Percentiles rank a stretch among this genome's conserved stretches.
These are phyloP conservation scores for Phrynocephalus guinanensis DNA, from an alignment of 2,797 vertebrate species.

Conservation along the genomic window DNA sequence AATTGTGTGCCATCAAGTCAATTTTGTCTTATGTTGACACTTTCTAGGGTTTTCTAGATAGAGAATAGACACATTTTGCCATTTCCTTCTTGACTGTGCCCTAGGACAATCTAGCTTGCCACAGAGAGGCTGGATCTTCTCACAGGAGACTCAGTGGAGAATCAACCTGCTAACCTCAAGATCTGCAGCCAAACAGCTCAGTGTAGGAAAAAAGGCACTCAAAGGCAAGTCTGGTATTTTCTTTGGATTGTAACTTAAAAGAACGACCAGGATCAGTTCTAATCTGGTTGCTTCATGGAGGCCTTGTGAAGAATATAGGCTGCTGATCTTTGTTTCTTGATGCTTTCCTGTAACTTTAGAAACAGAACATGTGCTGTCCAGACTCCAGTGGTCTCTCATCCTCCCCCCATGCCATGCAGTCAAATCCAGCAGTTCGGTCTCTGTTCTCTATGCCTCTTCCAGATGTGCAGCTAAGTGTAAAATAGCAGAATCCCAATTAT, in stretches of 20 bases:
- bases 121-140: too few species aligned
- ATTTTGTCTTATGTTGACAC: too few species aligned
- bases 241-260: slow-evolving; percentile 9
- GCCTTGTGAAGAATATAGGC: slow-evolving; percentile 28
- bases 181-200: not conserved
- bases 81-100: too few species aligned
- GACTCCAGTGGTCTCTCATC: slow-evolving; percentile 60
- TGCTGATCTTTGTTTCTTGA: slow-evolving; percentile 52
- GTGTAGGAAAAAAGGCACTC: not conserved
- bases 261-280: not conserved
- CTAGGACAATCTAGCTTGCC: too few species aligned
- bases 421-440: slow-evolving; percentile 61
- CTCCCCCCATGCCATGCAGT: slow-evolving; percentile 52
- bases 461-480: slow-evolving; percentile 72
- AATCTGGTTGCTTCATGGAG: slow-evolving; percentile 1
- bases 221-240: not conserved
- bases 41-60: too few species aligned
- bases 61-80: too few species aligned
- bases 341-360: slow-evolving; percentile 66
- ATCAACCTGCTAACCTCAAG: too few species aligned
- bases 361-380: slow-evolving; percentile 67
- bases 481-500: slow-evolving; percentile 72
- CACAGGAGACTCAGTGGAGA: too few species aligned
- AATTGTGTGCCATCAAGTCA: not conserved
- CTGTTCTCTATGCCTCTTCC: slow-evolving; percentile 70